These are phyloP conservation scores for Oreonectes daqikongensis DNA, from an alignment of 2,797 vertebrate species.

Conservation along the genomic window DNA sequence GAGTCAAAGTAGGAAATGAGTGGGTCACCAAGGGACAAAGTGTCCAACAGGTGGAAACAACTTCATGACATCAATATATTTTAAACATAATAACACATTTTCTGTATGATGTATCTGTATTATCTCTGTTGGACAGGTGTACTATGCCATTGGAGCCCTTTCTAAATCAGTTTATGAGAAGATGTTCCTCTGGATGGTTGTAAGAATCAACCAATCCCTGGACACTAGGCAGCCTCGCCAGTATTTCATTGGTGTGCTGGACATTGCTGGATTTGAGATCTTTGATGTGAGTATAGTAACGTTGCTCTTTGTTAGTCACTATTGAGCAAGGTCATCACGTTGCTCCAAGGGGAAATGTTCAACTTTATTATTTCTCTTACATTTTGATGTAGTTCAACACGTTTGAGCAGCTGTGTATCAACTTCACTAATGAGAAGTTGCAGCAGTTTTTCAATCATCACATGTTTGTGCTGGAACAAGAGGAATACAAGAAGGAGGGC, in stretches of 20 bases:
- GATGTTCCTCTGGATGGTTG: constrained; percentile 83
- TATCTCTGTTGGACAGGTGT: constrained; percentile 56
- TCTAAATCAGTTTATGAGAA: constrained; percentile 74
- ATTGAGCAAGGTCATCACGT: background rate
- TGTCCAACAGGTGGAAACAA: constrained; percentile 69
- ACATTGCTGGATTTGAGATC: constrained; percentile 82
- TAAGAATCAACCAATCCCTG: constrained; percentile 78
- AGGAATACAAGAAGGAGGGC: constrained; percentile 86
- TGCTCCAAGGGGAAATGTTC: background rate
- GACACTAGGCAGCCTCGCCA: constrained; percentile 80
- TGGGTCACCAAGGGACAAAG: constrained; percentile 76
- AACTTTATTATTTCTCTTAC: background rate
- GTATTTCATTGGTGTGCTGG: constrained; percentile 81
- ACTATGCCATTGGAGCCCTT: constrained; percentile 70
- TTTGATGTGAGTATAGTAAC: constrained; percentile 66
- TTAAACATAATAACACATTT: background rate
- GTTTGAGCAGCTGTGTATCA: constrained; percentile 71
- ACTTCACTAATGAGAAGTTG: constrained; percentile 76
- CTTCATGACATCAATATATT: background rate
- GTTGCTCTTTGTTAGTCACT: background rate
- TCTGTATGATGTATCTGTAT: background rate
- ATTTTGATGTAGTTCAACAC: constrained; percentile 64
- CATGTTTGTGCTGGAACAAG: constrained; percentile 86
- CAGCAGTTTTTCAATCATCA: constrained; percentile 87
- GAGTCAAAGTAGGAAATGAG: constrained; percentile 76